Conservation (phyloP, 2,113 vertebrate species). For the Pheucticus melanocephalus region DNA sequence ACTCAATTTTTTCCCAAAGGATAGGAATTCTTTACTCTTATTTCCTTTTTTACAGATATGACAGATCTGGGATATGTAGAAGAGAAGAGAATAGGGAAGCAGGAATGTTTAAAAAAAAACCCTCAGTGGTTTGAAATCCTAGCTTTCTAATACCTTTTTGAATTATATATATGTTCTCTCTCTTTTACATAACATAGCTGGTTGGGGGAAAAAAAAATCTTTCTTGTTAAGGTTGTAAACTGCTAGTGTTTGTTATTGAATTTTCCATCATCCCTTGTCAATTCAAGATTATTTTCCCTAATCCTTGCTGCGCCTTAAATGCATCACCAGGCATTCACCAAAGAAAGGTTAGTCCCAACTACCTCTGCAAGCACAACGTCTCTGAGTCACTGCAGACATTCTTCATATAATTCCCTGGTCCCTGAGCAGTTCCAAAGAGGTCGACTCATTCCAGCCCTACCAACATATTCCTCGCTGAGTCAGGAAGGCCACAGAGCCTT, state of each 20-base stretch:
- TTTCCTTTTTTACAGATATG: neutral
- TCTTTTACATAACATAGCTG: neutral
- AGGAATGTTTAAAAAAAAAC: neutral
- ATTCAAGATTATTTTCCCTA: neutral
- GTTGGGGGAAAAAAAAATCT: neutral
- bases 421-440: neutral
- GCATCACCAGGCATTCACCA: neutral
- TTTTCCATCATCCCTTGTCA: neutral
- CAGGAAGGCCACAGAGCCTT: neutral
- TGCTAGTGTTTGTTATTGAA: neutral
- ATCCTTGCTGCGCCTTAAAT: neutral
- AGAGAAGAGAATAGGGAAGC: neutral
- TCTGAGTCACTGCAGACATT: neutral
- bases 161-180: neutral
- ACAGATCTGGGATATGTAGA: slow-evolving; percentile 26
- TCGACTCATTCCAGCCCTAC: neutral
- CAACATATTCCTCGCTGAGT: neutral
- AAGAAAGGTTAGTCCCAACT: neutral
- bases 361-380: neutral
- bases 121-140: neutral
- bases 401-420: fast-evolving
- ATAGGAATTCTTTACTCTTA: neutral
- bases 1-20: slow-evolving; percentile 1
- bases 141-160: neutral
- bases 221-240: neutral